Conservation (phyloP, 2,113 vertebrate genomes). For the Salvator merianae region DNA sequence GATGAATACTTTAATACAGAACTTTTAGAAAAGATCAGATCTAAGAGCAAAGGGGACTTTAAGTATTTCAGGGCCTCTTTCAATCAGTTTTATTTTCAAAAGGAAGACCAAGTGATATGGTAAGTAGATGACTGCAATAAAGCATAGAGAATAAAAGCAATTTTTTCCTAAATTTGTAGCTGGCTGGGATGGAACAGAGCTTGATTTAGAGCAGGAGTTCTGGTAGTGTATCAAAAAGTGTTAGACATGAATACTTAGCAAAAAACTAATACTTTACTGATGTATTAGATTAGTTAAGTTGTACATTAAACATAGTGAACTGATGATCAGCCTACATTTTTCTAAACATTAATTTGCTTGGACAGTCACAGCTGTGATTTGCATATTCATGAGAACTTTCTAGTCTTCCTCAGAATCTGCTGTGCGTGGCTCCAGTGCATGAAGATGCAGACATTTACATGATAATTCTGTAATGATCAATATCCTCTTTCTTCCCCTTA, state of each 20-base stretch:
- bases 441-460: neutral
- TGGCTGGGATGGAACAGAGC: neutral
- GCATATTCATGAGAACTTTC: neutral
- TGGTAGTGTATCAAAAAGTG: neutral
- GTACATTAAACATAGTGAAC: neutral
- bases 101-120: neutral
- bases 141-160: neutral
- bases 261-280: neutral
- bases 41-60: neutral
- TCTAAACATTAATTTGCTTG: neutral
- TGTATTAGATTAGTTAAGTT: neutral
- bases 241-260: no score
- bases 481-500: neutral
- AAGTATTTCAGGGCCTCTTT: neutral
- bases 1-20: neutral
- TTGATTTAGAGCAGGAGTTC: neutral
- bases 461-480: neutral
- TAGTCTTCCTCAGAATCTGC: neutral
- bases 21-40: neutral
- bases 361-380: neutral
- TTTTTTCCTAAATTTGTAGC: neutral
- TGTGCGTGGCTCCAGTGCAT: neutral
- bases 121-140: neutral
- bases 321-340: neutral
- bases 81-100: neutral